Percentiles rank a stretch among this genome's conserved stretches.
Evolutionary conservation across 92 coral and sea anemone species (phyloP).

Genomic region (Porites rus): DNA sequence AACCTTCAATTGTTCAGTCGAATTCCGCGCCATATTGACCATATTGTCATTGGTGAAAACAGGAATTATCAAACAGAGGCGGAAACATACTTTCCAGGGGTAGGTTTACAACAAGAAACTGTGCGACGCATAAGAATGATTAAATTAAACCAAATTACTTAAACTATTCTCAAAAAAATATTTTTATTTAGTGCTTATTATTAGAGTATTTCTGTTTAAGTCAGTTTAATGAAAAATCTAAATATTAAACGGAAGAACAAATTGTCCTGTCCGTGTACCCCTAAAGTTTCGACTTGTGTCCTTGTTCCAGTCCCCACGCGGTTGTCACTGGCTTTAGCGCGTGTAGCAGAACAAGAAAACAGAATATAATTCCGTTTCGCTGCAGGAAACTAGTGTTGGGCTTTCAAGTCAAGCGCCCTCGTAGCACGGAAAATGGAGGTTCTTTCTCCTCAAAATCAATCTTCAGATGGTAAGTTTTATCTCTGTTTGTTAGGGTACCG

Average conservation of each 20-base stretch:
- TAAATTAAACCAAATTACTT: background rate
- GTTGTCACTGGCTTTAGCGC: constrained; percentile 49
- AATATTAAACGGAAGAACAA: background rate
- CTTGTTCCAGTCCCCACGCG: constrained; percentile 43
- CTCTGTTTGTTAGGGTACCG: background rate
- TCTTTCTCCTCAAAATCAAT: constrained; percentile 40
- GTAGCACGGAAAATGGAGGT: constrained; percentile 39
- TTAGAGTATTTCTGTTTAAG: background rate
- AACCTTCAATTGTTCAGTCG: background rate
- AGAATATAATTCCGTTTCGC: constrained; percentile 30
- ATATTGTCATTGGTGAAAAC: constrained; percentile 16
- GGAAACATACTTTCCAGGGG: background rate
- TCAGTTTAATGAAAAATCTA: background rate
- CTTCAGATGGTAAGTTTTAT: constrained; percentile 29
- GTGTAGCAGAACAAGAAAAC: constrained; percentile 34
- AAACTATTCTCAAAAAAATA: too few species aligned
- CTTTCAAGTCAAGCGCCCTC: background rate
- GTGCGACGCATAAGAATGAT: too few species aligned
- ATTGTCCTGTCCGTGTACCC: background rate
- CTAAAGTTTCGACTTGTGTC: background rate
- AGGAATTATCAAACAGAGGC: background rate
- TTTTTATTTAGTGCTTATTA: too few species aligned
- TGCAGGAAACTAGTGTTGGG: constrained; percentile 48
- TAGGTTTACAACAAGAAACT: background rate
- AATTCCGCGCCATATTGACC: constrained; percentile 57